phyloP scores from a whole-genome alignment of 2,113 vertebrate species.

The Zosterops pallidus region DNA sequence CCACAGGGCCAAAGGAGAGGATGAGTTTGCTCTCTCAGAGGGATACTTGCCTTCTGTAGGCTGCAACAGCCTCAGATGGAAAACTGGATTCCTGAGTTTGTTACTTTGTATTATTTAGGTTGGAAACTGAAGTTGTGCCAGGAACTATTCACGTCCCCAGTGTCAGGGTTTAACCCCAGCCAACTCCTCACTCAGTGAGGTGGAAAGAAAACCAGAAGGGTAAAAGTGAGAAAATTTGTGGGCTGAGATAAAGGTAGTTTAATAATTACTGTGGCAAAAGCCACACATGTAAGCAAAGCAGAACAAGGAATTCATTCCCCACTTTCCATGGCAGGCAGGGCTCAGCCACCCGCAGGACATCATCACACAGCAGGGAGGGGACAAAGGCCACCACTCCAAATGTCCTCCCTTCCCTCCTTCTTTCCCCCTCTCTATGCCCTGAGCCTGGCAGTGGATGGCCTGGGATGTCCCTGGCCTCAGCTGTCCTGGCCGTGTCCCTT shows the following conservation, averaged over 20 bases:
- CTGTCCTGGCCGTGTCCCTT: not conserved
- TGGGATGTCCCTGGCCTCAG: not conserved
- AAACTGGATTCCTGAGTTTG: not conserved
- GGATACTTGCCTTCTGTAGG: not conserved
- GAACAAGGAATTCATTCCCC: not conserved
- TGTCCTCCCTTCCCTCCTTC: not conserved
- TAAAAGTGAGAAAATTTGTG: not conserved
- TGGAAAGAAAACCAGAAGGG: not conserved
- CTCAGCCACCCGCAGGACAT: not conserved
- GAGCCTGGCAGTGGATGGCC: not conserved
- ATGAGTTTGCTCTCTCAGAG: not conserved
- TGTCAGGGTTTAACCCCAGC: not conserved
- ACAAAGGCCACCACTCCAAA: not conserved
- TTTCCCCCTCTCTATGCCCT: not conserved
- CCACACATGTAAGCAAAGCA: not conserved
- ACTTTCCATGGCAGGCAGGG: not conserved
- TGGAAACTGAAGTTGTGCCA: not conserved
- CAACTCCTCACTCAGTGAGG: not conserved
- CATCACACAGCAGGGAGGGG: not conserved
- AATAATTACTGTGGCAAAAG: not conserved
- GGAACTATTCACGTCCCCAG: accelerated
- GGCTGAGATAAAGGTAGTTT: not conserved
- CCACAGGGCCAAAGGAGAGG: accelerated
- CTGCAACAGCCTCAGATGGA: not conserved
- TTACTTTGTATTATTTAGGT: not conserved